phyloP scores from a whole-genome alignment of 2,113 vertebrate species.

The Chrysemys picta region DNA sequence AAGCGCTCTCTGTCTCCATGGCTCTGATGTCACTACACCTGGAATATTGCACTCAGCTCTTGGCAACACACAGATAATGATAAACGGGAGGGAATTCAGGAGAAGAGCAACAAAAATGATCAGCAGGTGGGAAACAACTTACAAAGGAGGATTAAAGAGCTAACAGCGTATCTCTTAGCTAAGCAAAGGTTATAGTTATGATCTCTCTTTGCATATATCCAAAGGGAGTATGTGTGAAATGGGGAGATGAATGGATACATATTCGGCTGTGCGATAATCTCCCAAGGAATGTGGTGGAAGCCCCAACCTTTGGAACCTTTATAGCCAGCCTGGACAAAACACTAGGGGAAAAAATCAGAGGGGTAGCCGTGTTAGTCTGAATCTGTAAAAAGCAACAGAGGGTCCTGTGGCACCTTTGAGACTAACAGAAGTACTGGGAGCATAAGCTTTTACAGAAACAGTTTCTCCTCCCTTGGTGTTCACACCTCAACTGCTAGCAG shows the following conservation, averaged over 20 bases:
- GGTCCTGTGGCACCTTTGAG: no score
- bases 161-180: background rate
- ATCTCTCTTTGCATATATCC: no score
- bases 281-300: background rate
- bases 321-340: background rate
- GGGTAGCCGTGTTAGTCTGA: no score
- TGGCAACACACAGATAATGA: background rate
- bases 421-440: no score
- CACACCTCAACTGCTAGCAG: no score
- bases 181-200: background rate
- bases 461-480: no score
- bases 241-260: background rate
- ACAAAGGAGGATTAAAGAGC: background rate
- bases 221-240: background rate
- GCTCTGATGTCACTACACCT: fast-evolving
- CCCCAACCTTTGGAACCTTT: fast-evolving
- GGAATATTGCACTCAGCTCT: background rate
- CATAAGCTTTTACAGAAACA: no score
- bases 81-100: background rate
- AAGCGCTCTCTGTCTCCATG: background rate
- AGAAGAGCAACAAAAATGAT: background rate
- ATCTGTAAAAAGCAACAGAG: no score
- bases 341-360: fast-evolving
- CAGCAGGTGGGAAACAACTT: background rate
- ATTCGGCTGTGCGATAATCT: background rate